Evolutionary conservation across 2,888 invertebrate species (phyloP).

Genomic region (Diaprepes abbreviatus): DNA sequence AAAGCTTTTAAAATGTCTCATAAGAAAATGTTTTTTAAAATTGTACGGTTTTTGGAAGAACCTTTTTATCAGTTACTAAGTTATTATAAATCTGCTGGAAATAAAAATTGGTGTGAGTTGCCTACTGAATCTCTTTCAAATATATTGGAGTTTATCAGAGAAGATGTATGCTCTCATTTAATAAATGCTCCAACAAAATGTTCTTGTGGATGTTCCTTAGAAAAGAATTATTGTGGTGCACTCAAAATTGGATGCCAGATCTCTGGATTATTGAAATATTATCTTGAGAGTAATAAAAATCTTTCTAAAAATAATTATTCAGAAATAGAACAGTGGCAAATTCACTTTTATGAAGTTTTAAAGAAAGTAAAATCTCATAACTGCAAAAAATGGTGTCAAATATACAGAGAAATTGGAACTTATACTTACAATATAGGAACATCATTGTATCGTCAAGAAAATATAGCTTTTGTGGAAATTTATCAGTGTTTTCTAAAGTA

Average conservation of each 20-base stretch:
- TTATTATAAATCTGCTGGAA: slow-evolving; percentile 35
- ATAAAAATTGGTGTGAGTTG: slow-evolving; percentile 35
- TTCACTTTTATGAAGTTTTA: slow-evolving; percentile 49
- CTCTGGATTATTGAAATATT: slow-evolving; percentile 27
- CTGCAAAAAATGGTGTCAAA: slow-evolving; percentile 50
- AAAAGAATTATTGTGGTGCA: slow-evolving; percentile 24
- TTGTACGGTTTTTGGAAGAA: slow-evolving; percentile 27
- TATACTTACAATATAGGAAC: slow-evolving; percentile 53
- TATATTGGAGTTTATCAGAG: slow-evolving; percentile 7
- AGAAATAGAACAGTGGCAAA: slow-evolving; percentile 35
- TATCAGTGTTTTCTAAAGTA: slow-evolving; percentile 43
- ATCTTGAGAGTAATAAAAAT: slow-evolving; percentile 27
- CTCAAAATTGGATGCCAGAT: slow-evolving; percentile 33
- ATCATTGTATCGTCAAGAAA: slow-evolving; percentile 39
- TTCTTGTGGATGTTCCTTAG: slow-evolving; percentile 36
- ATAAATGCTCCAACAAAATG: slow-evolving; percentile 14
- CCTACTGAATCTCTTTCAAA: not conserved
- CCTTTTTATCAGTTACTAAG: slow-evolving; percentile 20
- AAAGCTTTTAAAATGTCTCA: slow-evolving; percentile 17
- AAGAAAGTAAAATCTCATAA: slow-evolving; percentile 46
- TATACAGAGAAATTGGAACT: slow-evolving; percentile 49
- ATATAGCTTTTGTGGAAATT: slow-evolving; percentile 34
- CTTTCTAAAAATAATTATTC: slow-evolving; percentile 23
- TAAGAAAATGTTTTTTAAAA: slow-evolving; percentile 30
- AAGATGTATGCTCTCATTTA: slow-evolving; percentile 12